Percentiles rank a stretch among this genome's conserved stretches.
Evolutionary conservation across 2,888 invertebrate species (phyloP).

Genomic region (Polydesmus complanatus): DNA sequence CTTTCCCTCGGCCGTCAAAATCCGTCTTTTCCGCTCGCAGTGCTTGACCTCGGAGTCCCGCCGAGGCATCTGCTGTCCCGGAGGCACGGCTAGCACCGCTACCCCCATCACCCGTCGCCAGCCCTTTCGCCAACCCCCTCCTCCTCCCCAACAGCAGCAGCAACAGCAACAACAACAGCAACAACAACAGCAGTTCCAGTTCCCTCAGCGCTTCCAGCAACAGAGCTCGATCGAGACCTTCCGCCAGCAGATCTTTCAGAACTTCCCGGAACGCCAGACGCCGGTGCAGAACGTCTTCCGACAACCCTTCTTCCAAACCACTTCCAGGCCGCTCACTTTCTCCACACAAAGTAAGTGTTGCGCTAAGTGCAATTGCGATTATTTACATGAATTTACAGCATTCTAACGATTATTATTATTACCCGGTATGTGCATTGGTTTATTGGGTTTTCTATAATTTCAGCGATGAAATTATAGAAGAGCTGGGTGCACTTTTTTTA

Average conservation of each 20-base stretch:
- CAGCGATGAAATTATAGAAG: too few relatives aligned
- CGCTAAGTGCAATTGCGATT: too few relatives aligned
- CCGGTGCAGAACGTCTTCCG: background rate
- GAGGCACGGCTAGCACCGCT: constrained; percentile 11
- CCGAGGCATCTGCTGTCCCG: constrained; percentile 10
- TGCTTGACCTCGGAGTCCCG: constrained; percentile 5
- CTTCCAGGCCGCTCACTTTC: background rate
- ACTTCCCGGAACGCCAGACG: background rate
- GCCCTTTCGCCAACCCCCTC: background rate
- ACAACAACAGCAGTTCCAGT: background rate
- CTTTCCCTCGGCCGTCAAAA: constrained; percentile 14
- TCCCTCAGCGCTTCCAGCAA: background rate
- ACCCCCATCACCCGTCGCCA: background rate
- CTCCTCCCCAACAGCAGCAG: constrained; percentile 5
- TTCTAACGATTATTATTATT: too few relatives aligned
- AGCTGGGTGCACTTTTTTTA: too few relatives aligned
- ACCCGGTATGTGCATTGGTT: too few relatives aligned
- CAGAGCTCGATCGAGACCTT: background rate
- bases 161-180: constrained; percentile 7
- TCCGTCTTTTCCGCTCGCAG: constrained; percentile 12
- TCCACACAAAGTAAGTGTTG: background rate
- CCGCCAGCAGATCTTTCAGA: background rate
- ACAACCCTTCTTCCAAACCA: background rate
- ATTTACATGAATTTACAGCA: too few relatives aligned
- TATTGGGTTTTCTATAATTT: too few relatives aligned